Base-by-base conservation (phyloP, 2,113 vertebrate species). In the Xiphophorus maculatus region DNA sequence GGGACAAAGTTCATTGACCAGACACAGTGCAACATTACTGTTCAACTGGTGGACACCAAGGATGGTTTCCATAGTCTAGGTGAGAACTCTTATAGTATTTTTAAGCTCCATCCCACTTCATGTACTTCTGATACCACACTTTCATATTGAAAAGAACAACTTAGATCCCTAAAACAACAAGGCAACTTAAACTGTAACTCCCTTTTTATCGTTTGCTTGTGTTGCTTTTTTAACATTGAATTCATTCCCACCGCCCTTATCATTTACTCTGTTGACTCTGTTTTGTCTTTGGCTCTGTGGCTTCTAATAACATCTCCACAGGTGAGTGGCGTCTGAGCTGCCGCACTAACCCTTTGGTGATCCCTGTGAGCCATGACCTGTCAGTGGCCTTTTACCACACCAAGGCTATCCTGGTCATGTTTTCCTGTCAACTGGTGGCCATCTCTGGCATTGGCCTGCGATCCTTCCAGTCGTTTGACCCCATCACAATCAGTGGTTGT, bases 401-500 rank as follows among this genome's bases (percentile, higher is more conserved):
- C 88, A 96, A 95, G 89, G 95, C 97, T 42, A 96, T 99, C 80
- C 94, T 96, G 84, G 95, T 99, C 90, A 96, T 93, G 92, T 99
- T 99, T 90, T 94, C 93, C 82, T 99, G 96, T 33, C 92, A 91
- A 73, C 94, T 96, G 69, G 96, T 99, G 81, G 98, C 98, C 89
- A 96, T 99, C 94, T 99, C 98, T 0, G 98, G 98, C 76, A 95
- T 99, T 84, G 98, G 96, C 92, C 93, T 99, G 87, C 97, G 98
- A 86, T 98, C 98, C 89, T 99, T 99, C 94, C 97, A 98, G 94
- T 97, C 96, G 93, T 99, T 99, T 91, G 98, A 99, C 95, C 97
- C 97, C 66, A 96, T 99, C 94, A 97, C 97, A 84, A 97, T 99
- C 93, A 98, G 96, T 87, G 96, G 96, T 93, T 99, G 98, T 94